Percentiles rank a stretch among this genome's conserved stretches.
phyloP scores from a whole-genome alignment of 2,797 vertebrate genomes.

The Bradypodion ventrale region DNA sequence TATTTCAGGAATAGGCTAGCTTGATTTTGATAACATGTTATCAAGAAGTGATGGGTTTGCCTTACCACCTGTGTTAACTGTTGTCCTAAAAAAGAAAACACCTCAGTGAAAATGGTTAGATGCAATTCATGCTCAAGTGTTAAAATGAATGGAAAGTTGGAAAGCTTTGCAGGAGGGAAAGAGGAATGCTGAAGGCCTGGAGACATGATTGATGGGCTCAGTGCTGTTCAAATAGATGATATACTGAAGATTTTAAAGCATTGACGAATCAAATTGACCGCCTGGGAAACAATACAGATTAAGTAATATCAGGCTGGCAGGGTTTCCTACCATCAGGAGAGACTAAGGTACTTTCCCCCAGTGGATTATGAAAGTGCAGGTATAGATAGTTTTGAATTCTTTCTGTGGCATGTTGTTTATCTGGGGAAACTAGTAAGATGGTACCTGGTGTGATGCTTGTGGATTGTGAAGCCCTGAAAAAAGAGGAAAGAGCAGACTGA shows the following conservation, averaged over 20 bases:
- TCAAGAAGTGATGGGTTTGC: background rate
- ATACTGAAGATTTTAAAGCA: constrained; percentile 51
- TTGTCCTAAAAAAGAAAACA: constrained; percentile 32
- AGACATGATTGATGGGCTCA: constrained; percentile 47
- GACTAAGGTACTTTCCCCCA: constrained; percentile 42
- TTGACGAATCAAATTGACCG: constrained; percentile 58
- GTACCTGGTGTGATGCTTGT: background rate
- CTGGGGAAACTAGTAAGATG: constrained; percentile 33
- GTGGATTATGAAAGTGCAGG: constrained; percentile 59
- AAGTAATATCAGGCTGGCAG: constrained; percentile 57
- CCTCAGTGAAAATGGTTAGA: background rate
- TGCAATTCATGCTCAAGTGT: constrained; percentile 6
- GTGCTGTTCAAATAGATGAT: constrained; percentile 43
- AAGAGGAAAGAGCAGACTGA: constrained; percentile 43
- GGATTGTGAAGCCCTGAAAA: constrained; percentile 42
- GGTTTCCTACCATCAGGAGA: constrained; percentile 55
- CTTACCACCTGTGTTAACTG: background rate
- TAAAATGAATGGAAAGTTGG: constrained; percentile 36
- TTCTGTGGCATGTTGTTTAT: constrained; percentile 36
- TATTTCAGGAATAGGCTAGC: background rate
- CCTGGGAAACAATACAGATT: constrained; percentile 49
- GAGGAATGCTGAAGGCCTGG: constrained; percentile 39
- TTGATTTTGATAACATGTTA: background rate
- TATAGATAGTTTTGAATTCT: constrained; percentile 46
- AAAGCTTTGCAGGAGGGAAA: constrained; percentile 36